Evolutionary conservation across 1,140 invertebrate genomes (phyloP).

Genomic region (Sycophila sp.): DNA sequence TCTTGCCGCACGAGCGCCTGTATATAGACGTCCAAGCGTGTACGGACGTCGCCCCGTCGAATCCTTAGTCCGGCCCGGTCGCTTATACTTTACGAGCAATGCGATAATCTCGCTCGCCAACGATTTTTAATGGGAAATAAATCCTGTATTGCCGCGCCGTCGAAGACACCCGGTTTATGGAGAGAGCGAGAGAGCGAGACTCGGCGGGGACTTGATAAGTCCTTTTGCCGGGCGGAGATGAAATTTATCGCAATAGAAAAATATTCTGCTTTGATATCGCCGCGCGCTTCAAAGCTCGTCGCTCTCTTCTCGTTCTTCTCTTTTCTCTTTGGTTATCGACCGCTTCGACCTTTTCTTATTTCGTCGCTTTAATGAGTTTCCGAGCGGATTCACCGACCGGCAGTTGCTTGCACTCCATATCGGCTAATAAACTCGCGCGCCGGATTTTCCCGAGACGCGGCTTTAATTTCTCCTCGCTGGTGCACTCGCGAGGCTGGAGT

Average conservation of each 20-base stretch:
- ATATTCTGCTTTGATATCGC: slow-evolving; percentile 33
- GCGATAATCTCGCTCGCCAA: slow-evolving; percentile 35
- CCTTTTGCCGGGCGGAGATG: slow-evolving; percentile 15
- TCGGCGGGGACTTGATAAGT: slow-evolving; percentile 34
- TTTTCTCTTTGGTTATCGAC: slow-evolving; percentile 1
- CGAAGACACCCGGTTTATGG: not conserved
- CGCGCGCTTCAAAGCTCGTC: not conserved
- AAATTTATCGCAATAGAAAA: slow-evolving; percentile 37
- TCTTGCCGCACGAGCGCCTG: not conserved
- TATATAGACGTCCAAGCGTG: not conserved
- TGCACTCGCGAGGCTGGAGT: not conserved
- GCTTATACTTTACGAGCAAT: slow-evolving; percentile 27
- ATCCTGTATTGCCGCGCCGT: slow-evolving; percentile 14
- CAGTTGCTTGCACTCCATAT: slow-evolving; percentile 14
- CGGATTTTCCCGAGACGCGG: not conserved
- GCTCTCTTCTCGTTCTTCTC: not conserved
- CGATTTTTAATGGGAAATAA: slow-evolving; percentile 42
- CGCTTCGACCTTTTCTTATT: not conserved
- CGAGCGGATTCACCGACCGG: not conserved
- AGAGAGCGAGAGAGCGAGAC: not conserved
- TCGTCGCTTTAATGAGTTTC: slow-evolving; percentile 32
- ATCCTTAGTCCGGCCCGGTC: slow-evolving; percentile 9
- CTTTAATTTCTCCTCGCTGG: not conserved
- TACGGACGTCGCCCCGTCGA: not conserved
- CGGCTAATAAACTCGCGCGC: slow-evolving; percentile 22